These are phyloP conservation scores for Volucella bombylans DNA, from an alignment of 2,888 invertebrate genomes.

Conservation along the genomic window DNA sequence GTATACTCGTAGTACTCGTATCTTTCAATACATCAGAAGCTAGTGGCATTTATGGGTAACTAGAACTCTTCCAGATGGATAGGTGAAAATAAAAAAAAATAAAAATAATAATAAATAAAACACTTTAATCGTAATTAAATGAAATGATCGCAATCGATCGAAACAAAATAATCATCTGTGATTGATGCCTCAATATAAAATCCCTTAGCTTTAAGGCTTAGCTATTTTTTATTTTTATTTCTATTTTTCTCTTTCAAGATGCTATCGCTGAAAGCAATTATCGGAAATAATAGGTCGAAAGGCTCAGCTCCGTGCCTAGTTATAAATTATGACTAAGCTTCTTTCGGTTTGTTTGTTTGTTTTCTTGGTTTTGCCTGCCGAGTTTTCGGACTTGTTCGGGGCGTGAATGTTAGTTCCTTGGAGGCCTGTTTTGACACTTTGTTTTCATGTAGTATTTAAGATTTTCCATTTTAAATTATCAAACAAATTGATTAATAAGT, in stretches of 20 bases:
- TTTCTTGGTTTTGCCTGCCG: constrained; percentile 3
- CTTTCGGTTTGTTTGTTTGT: constrained; percentile 18
- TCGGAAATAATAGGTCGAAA: constrained; percentile 38
- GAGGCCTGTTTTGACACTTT: constrained; percentile 17
- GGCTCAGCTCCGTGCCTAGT: constrained; percentile 8
- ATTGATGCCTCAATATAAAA: constrained; percentile 65
- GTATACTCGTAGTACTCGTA: constrained; percentile 3
- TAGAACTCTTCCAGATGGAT: constrained; percentile 9
- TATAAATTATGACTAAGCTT: constrained; percentile 4
- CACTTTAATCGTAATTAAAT: constrained; percentile 39
- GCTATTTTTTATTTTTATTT: constrained; percentile 8
- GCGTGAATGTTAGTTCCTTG: not conserved
- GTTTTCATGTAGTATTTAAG: not conserved
- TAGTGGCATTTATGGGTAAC: constrained; percentile 50
- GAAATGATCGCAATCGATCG: constrained; percentile 52
- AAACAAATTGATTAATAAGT: not conserved
- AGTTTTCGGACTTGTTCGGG: not conserved
- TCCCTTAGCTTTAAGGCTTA: constrained; percentile 29
- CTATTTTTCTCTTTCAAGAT: constrained; percentile 16
- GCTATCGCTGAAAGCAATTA: constrained; percentile 54
- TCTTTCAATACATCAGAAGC: constrained; percentile 52
- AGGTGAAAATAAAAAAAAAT: constrained; percentile 3
- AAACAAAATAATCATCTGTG: constrained; percentile 59
- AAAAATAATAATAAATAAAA: constrained; percentile 18
- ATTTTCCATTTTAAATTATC: not conserved